Percentiles rank a stretch among this genome's conserved stretches.
Conservation (phyloP, 2,888 invertebrate species). For the Hyalella azteca region DNA sequence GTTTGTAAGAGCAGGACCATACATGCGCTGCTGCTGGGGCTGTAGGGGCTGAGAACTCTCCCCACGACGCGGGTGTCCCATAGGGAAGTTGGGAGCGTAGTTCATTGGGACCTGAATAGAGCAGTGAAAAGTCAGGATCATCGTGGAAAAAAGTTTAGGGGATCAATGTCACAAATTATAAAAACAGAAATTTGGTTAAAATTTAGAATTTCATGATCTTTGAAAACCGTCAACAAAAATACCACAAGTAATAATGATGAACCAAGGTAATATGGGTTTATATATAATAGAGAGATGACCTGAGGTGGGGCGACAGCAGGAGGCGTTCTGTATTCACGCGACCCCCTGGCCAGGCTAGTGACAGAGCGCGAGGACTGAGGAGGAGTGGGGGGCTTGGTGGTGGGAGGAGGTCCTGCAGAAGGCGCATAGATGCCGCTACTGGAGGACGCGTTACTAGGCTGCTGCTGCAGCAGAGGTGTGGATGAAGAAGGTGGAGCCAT, state of each 20-base stretch:
- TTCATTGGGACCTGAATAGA: slow-evolving; percentile 77
- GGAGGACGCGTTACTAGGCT: slow-evolving; percentile 41
- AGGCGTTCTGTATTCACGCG: slow-evolving; percentile 89
- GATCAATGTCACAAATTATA: too few relatives aligned
- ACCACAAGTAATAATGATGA: too few relatives aligned
- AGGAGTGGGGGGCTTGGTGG: slow-evolving; percentile 93
- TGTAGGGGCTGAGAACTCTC: slow-evolving; percentile 75
- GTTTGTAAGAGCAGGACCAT: slow-evolving; percentile 76
- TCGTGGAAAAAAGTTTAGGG: too few relatives aligned
- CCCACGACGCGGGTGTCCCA: slow-evolving; percentile 75
- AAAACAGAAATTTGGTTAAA: too few relatives aligned
- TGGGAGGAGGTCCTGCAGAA: slow-evolving; percentile 83
- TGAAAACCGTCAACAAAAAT: too few relatives aligned
- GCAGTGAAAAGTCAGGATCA: too few relatives aligned
- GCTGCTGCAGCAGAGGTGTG: slow-evolving; percentile 41
- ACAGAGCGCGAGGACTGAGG: slow-evolving; percentile 76
- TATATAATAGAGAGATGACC: slow-evolving; percentile 66
- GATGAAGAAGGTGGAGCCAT: slow-evolving; percentile 32
- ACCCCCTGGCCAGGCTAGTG: slow-evolving; percentile 66
- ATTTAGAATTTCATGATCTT: too few relatives aligned
- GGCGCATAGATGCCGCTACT: slow-evolving; percentile 45
- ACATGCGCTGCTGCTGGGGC: slow-evolving; percentile 83
- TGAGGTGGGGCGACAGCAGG: slow-evolving; percentile 95
- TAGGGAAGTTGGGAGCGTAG: slow-evolving; percentile 93
- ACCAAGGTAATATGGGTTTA: too few relatives aligned